Conservation (phyloP, 2,888 invertebrate genomes). For the Ligdia adustata region DNA sequence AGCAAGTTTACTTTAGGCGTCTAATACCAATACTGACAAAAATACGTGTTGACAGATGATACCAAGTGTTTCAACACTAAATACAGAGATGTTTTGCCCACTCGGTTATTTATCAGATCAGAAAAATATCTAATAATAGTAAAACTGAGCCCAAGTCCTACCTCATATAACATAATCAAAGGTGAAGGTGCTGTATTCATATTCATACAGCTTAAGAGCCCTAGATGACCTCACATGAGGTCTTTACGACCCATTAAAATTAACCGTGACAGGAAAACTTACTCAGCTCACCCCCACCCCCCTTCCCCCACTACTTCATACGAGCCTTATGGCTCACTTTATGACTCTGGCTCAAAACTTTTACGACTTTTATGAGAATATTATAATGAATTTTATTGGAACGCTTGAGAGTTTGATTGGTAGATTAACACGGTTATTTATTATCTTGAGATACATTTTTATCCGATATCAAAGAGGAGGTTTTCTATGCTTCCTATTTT, state of each 20-base stretch:
- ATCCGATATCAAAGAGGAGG: too few species aligned
- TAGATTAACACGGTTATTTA: not conserved
- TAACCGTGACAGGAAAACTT: conserved; percentile 8
- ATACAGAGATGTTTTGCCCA: too few species aligned
- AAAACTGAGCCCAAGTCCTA: too few species aligned
- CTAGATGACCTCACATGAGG: conserved; percentile 3
- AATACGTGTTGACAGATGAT: too few species aligned
- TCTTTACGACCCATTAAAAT: conserved; percentile 13
- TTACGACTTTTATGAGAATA: conserved; percentile 6
- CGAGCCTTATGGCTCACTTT: conserved; percentile 4
- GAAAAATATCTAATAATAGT: too few species aligned
- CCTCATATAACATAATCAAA: too few species aligned
- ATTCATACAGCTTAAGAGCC: not conserved
- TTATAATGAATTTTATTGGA: conserved; percentile 6
- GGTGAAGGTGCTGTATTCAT: not conserved
- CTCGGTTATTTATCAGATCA: too few species aligned
- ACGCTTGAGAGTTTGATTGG: not conserved
- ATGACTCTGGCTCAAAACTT: conserved; percentile 8
- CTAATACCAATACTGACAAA: too few species aligned
- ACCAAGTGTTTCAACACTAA: too few species aligned
- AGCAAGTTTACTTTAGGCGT: too few species aligned
- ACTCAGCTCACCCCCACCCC: conserved; percentile 1
- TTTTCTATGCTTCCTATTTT: too few species aligned
- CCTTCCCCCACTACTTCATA: not conserved
- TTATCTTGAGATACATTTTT: too few species aligned